phyloP scores from a whole-genome alignment of 2,888 invertebrate species.

The Allolobophora icterica region DNA sequence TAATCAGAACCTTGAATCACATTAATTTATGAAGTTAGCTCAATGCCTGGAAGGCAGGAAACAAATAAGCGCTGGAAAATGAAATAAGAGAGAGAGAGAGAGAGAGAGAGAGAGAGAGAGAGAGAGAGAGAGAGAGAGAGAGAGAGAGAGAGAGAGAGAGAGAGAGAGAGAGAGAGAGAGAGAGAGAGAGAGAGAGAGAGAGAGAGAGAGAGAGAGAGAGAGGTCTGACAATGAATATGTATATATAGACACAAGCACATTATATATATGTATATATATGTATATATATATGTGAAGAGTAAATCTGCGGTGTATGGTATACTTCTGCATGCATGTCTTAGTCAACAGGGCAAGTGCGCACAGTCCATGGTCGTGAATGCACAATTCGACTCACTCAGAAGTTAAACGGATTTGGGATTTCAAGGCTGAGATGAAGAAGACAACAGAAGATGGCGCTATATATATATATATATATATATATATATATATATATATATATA shows the following conservation, averaged over 20 bases:
- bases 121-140: background rate
- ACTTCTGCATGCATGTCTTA: background rate
- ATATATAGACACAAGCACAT: background rate
- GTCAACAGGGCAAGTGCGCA: too few relatives aligned
- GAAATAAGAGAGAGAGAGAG: background rate
- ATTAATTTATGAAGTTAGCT: background rate
- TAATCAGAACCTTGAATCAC: background rate
- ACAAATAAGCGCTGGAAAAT: too few relatives aligned
- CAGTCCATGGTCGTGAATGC: background rate
- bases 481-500: too few relatives aligned
- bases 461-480: background rate
- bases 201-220: background rate
- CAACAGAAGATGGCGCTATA: background rate
- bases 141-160: background rate
- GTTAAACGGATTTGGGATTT: background rate
- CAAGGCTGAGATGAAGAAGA: background rate
- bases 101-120: background rate
- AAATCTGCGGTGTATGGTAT: background rate
- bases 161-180: background rate
- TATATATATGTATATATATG: too few relatives aligned
- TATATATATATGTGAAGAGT: too few relatives aligned
- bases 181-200: background rate
- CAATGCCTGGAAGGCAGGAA: background rate
- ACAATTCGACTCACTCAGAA: background rate
- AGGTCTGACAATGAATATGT: too few relatives aligned